Percentiles rank a stretch among this genome's conserved stretches.
Evolutionary conservation across 2,113 vertebrate species (phyloP).

Genomic region (Ammospiza nelsoni): DNA sequence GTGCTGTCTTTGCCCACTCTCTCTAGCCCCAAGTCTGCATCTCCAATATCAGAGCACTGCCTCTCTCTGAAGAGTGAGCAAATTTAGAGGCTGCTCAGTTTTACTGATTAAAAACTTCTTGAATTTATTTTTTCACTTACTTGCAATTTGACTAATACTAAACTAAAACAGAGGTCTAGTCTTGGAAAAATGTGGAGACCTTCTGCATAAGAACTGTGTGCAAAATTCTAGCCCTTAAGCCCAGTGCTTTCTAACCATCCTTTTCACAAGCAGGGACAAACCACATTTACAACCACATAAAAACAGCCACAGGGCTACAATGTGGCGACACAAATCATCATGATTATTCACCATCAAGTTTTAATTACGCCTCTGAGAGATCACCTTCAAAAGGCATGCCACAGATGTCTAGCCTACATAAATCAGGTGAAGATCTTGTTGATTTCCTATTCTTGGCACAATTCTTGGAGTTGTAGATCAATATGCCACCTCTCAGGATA

Average conservation of each 20-base stretch:
- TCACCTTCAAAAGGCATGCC: conserved; percentile 16
- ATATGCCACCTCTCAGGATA: neutral
- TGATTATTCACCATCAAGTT: conserved; percentile 28
- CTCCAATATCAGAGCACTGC: neutral
- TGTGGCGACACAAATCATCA: neutral
- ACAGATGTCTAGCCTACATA: conserved; percentile 16
- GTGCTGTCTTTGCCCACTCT: neutral
- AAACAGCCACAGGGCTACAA: neutral
- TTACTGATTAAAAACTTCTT: neutral
- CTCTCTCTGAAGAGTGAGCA: neutral
- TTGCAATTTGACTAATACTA: neutral
- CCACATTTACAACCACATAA: neutral
- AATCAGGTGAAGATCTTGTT: conserved; percentile 30
- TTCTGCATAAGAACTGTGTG: neutral
- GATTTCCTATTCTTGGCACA: conserved; percentile 6
- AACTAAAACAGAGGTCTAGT: neutral
- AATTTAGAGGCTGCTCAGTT: neutral
- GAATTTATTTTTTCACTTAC: neutral
- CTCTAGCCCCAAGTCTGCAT: neutral
- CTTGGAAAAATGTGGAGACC: neutral
- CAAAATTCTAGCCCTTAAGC: neutral
- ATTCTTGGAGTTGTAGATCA: neutral
- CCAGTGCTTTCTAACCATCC: neutral
- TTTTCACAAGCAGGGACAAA: neutral
- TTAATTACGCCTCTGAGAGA: conserved; percentile 6